Evolutionary conservation across 2,888 invertebrate genomes (phyloP), one percentile per base, ranked within the genome.

Genomic region (Phengaris arion): DNA sequence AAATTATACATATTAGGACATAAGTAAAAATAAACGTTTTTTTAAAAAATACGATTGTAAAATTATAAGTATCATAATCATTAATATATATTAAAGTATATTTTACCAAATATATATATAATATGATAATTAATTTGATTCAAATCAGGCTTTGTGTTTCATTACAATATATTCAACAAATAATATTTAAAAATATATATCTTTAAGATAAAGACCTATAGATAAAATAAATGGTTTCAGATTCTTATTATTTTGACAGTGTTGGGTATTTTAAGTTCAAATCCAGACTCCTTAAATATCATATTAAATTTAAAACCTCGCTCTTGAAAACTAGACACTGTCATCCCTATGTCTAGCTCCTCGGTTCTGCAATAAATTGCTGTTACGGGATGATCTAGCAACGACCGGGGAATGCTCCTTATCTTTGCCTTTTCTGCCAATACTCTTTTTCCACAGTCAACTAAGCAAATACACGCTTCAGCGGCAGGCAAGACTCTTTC

Each of bases 391-490:
- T 69, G 77, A 8, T 57, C 69, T 46, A 81, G 78, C 72, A 76
- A 79, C 74, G 74, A 69, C 46, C 77, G 73, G 0, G 79, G 59
- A 76, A 85, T 78, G 5, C 80, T 79, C 76, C 82, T 85, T 54
- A 84, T 76, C 6, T 68, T 76, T 2, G 57, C 68, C 2, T 80
- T 68, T 13, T 80, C 54, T 6, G 78, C 81, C 74, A 82, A 80
- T 6, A 80, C 70, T 10, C 76, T 75, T 22, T 76, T 81, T 3
- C 85, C 85, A 80, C 80, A 81, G 73, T 85, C 85, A 15, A 85
- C 80, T 35, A 84, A 76, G 6, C 81, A 81, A 6, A 83, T 80
- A 6, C 7, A 35, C 3, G 72, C 52, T 54, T 72, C 13, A 6
- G 52, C 52, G 3, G 6, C 22, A 35, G 35, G 15, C 10, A 52